phyloP scores from a whole-genome alignment of 2,888 invertebrate genomes.

The Hydropsyche betteni region DNA sequence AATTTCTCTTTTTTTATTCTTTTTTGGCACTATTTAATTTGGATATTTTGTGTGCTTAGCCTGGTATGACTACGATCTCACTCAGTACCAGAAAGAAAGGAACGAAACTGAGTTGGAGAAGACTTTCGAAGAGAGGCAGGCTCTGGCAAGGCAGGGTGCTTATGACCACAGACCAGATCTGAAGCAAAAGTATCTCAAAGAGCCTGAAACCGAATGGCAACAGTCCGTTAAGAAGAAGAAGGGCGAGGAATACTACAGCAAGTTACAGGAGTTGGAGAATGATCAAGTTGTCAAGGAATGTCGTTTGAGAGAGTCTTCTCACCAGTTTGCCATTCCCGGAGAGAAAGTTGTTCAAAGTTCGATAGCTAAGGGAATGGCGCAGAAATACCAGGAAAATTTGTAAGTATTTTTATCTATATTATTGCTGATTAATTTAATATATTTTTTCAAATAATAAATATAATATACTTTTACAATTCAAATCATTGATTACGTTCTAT shows the following conservation, averaged over 20 bases:
- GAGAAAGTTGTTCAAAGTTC: conserved; percentile 80
- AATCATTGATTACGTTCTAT: background rate
- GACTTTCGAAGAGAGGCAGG: conserved; percentile 86
- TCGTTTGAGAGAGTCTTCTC: conserved; percentile 77
- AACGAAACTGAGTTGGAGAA: conserved; percentile 85
- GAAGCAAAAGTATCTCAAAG: conserved; percentile 74
- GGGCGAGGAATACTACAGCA: conserved; percentile 83
- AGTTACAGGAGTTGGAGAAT: conserved; percentile 83
- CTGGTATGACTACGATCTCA: conserved; percentile 91
- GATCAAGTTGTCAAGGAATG: conserved; percentile 86
- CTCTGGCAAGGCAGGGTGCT: conserved; percentile 72
- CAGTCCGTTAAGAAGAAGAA: conserved; percentile 83
- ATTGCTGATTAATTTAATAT: conserved; percentile 2
- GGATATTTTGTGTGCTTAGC: conserved; percentile 64
- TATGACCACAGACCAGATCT: conserved; percentile 71
- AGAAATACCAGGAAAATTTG: conserved; percentile 84
- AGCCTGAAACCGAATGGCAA: conserved; percentile 87
- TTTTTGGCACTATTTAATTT: background rate
- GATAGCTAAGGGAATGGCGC: conserved; percentile 86
- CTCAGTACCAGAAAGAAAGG: conserved; percentile 84
- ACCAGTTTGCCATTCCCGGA: conserved; percentile 86
- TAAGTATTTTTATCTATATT: conserved; percentile 67
- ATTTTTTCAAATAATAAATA: too few relatives aligned
- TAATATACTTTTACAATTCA: too few relatives aligned
- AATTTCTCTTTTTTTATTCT: conserved; percentile 50